These are phyloP conservation scores for Drosophila nigricruria DNA, from an alignment of 2,888 invertebrate species.

Conservation along the genomic window DNA sequence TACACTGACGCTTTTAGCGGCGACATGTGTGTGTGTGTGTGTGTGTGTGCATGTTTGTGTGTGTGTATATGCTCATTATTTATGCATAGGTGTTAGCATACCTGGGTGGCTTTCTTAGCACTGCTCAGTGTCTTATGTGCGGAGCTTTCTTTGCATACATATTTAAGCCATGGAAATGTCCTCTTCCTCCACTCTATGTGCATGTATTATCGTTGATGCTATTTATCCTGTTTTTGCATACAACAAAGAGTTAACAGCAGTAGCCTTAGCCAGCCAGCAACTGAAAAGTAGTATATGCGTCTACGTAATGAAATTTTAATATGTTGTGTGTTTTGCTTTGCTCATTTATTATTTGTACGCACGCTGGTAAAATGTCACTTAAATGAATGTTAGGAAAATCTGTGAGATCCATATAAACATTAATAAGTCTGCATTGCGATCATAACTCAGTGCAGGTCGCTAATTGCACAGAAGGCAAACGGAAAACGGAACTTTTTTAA, in stretches of 20 bases:
- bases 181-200: background rate
- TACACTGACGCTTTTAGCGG: slow-evolving; percentile 78
- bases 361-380: slow-evolving; percentile 7
- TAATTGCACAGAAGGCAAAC: slow-evolving; percentile 71
- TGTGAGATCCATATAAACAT: slow-evolving; percentile 39
- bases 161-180: slow-evolving; percentile 48
- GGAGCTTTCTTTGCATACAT: slow-evolving; percentile 73
- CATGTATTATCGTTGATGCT: slow-evolving; percentile 59
- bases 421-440: slow-evolving; percentile 57
- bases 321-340: slow-evolving; percentile 41
- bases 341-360: slow-evolving; percentile 41
- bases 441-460: slow-evolving; percentile 58
- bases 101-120: slow-evolving; percentile 50
- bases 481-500: slow-evolving; percentile 72
- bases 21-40: slow-evolving; percentile 31
- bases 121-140: slow-evolving; percentile 43
- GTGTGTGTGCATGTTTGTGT: slow-evolving; percentile 2
- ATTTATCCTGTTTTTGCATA: slow-evolving; percentile 69
- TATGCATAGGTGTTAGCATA: slow-evolving; percentile 76
- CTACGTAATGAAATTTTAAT: slow-evolving; percentile 67
- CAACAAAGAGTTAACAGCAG: slow-evolving; percentile 68
- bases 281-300: slow-evolving; percentile 24
- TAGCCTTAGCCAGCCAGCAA: slow-evolving; percentile 27
- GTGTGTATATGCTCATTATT: slow-evolving; percentile 63
- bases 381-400: slow-evolving; percentile 25